Evolutionary conservation across 1,140 invertebrate genomes (phyloP), one percentile per base, ranked within the genome.

Genomic region (Aricia agestis): DNA sequence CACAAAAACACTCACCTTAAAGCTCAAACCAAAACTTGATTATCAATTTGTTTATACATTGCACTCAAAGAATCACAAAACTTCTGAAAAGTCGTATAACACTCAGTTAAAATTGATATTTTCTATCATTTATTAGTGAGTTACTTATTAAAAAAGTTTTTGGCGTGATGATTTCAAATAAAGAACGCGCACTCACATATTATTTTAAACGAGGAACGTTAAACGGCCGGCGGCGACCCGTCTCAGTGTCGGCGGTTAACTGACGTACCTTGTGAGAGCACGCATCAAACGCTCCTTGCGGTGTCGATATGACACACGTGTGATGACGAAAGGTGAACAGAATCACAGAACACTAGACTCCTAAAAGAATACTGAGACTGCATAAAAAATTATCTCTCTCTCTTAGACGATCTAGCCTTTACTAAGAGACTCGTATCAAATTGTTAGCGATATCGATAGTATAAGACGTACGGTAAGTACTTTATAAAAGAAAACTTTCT

Each of bases 201-300:
- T n/a, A n/a, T n/a, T 68, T 57, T 25, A 9, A 61, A 59, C 9
- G 6, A 69, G 32, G 36, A 36, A 31, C 25, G 57, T 69, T 81
- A 81, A 15, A 78, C 79, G 78, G 78, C 73, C 72, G 71, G 69
- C 65, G 69, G 81, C 59, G 79, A 69, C 75, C 80, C 52, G 72
- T 68, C 70, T 78, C 74, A 85, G 75, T 77, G 84, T 83, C 80
- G 80, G 81, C 78, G 76, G 76, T 75, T 77, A 82, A 89, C 86
- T 89, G 82, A 72, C 82, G 77, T 75, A 74, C 67, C 11, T 45
- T 11, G 67, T 18, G 68, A 58, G 58, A 63, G 59, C 72, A 74
- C 71, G 19, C 18, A 52, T 52, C 59, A 63, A 25, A 59, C 58
- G 17, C n/a, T 59, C 17, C n/a, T n/a, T n/a, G 6, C 59, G 9